phyloP scores from a whole-genome alignment of 2,113 vertebrate genomes.

The Asarcornis scutulata region DNA sequence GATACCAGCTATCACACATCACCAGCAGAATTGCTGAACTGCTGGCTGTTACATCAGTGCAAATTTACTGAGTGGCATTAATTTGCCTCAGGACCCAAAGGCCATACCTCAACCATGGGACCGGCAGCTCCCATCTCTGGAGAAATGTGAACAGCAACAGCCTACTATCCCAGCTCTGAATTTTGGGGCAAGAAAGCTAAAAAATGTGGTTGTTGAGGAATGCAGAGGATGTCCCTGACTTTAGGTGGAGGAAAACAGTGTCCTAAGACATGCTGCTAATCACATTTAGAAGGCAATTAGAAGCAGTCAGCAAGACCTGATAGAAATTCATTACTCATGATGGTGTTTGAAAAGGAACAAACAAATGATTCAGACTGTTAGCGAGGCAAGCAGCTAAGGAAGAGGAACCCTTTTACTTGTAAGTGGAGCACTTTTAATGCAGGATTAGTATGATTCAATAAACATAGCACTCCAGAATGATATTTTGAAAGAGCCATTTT shows the following conservation, averaged over 20 bases:
- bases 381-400: background rate
- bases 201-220: background rate
- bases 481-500: constrained; percentile 15
- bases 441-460: background rate
- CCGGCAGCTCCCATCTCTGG: background rate
- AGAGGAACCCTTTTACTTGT: constrained; percentile 12
- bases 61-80: background rate
- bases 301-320: background rate
- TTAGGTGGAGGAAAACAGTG: background rate
- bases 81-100: background rate
- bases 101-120: background rate
- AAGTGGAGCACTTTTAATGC: background rate
- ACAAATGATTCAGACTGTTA: constrained; percentile 20
- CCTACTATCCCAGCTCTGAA: background rate
- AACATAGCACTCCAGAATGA: background rate
- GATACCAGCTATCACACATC: background rate
- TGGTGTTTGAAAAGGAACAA: background rate
- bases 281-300: background rate
- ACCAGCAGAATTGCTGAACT: background rate
- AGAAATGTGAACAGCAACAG: background rate
- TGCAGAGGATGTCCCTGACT: background rate
- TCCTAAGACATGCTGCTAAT: background rate
- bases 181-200: background rate
- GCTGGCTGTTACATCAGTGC: background rate
- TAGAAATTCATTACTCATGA: background rate